Evolutionary conservation across 2,888 invertebrate genomes (phyloP), one percentile per base, ranked within the genome.

Genomic region (Charanyca ferruginea): DNA sequence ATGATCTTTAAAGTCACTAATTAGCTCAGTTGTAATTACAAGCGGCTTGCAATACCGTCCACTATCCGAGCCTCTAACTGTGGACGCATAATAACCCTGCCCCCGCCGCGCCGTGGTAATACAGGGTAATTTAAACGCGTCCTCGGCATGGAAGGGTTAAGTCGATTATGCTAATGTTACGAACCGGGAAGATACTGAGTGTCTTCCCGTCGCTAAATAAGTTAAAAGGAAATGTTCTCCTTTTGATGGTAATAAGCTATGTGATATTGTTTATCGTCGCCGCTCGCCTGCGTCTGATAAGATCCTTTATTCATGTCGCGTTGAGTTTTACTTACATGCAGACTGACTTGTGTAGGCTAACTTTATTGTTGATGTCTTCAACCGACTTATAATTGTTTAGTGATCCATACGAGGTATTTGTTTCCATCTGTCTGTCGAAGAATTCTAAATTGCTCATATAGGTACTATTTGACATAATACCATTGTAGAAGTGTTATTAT

Each of bases 91-190:
- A 81, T 81, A 78, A 78, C 79, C 66, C 77, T 42, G 22, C 25
- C 45, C 55, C 41, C 65, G 16, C 52, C 22, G n/a, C 38, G n/a
- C 60, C 49, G 9, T 45, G 41, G 62, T 62, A 71, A 60, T 71
- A 60, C 54, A 7, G 70, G 68, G 63, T 73, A 77, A 80, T 80
- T 83, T 65, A 65, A 66, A 60, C 48, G 60, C 63, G 58, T 59
- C 61, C 45, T 42, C 58, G 57, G 60, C 76, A 59, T 54, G 62
- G 54, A 58, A 61, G 79, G 71, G 82, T 62, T 79, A 68, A 81
- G 59, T 74, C 76, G 66, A 79, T 79, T 79, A 82, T 67, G 80
- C 53, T 79, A 79, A 79, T 70, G 58, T 73, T 49, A 68, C 61
- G 62, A 63, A 58, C 60, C 47, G 58, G 59, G 28, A 73, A 79